phyloP scores from a whole-genome alignment of 2,888 invertebrate genomes.

The Rotaria macrura region DNA sequence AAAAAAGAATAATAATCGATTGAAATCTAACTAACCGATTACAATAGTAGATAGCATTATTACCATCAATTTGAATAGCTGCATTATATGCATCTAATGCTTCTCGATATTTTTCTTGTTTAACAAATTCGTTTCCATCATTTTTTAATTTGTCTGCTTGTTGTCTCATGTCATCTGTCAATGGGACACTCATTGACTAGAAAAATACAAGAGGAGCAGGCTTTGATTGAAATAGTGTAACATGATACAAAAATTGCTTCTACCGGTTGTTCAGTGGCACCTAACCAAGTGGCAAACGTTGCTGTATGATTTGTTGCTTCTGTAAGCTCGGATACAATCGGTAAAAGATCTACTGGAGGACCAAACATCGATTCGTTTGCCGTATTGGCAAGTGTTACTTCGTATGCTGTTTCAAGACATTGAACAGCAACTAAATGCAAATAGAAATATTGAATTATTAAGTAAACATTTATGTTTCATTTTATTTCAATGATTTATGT shows the following conservation, averaged over 20 bases:
- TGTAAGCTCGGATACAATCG: not conserved
- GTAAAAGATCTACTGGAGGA: not conserved
- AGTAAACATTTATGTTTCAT: not conserved
- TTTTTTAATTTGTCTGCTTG: conserved; percentile 31
- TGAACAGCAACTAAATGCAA: conserved; percentile 25
- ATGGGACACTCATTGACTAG: not conserved
- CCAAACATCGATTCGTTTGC: not conserved
- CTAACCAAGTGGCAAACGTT: not conserved
- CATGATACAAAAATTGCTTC: too few species aligned
- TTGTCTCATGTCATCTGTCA: conserved; percentile 19
- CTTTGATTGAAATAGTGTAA: too few species aligned
- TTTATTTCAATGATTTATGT: not conserved
- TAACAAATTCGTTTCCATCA: conserved; percentile 62
- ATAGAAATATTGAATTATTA: not conserved
- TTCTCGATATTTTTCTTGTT: conserved; percentile 62
- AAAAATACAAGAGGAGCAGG: not conserved
- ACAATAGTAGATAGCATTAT: conserved; percentile 86
- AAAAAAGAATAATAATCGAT: too few species aligned
- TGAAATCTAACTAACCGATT: conserved; percentile 53
- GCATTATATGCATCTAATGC: conserved; percentile 76
- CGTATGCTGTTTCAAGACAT: conserved; percentile 32
- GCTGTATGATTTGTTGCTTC: conserved; percentile 5
- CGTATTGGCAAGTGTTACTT: conserved; percentile 9
- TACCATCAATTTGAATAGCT: conserved; percentile 73
- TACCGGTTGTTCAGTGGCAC: not conserved